Evolutionary conservation across 2,113 vertebrate species (phyloP), one percentile per base, ranked within the genome.

Genomic region (Laticauda colubrina): DNA sequence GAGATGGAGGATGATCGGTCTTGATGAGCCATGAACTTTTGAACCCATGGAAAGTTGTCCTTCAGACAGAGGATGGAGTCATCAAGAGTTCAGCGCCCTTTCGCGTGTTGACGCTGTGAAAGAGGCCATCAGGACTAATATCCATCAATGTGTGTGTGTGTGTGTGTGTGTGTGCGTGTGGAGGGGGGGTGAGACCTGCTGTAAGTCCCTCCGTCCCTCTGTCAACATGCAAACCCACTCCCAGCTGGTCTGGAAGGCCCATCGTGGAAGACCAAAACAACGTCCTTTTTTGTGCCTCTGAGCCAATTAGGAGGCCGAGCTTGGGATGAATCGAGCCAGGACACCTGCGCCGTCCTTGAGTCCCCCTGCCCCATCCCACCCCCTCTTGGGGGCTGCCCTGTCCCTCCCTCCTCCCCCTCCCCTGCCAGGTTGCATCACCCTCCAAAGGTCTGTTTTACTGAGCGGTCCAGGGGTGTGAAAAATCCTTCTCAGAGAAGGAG

Each of bases 41-140:
- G 96, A 97, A 97, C 97, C 95, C 54, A 0, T 26, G 1, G 91
- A 23, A 95, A 96, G 2, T 75, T 91, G 95, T 96, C 95, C 95
- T 45, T 94, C 94, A 87, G 94, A 94, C 48, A 51, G 48, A 1
- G 48, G 48, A 51, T 51, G 89, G 96, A 97, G 97, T 97, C 97
- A 97, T 57, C 0, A 39, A 96, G 95, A 97, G 97, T 97, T 97
- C 97, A 97, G 89, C 93, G 96, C 96, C 97, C 97, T 97, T 97
- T 97, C 96, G 95, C 97, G 97, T 96, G 94, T 97, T 96, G 94
- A 94, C 94, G 94, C 95, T 95, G 95, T 97, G 95, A 97, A 96
- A 95, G 95, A 96, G 96, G 96, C 94, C 94, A 96, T 97, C 97
- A 97, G 95, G 96, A 96, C 91, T 64, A 97, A 97, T 97, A 97